Conservation (phyloP, 2,113 vertebrate species). For the Caloenas nicobarica region DNA sequence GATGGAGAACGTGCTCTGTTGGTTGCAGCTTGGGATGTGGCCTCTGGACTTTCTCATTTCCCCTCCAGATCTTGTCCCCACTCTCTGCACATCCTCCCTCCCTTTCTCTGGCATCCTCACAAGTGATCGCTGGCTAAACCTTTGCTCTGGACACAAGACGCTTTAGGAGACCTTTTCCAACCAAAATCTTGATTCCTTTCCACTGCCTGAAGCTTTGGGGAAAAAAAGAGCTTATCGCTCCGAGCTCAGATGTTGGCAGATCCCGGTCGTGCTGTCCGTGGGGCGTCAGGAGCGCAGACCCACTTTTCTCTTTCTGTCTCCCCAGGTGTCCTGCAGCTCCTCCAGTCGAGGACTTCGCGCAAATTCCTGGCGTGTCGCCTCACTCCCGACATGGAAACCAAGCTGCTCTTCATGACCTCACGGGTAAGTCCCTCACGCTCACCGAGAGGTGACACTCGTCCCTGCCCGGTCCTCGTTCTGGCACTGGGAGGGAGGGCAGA, state of each 20-base stretch:
- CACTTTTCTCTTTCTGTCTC: neutral
- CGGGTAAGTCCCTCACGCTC: slow-evolving; percentile 71
- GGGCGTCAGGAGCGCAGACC: neutral
- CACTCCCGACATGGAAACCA: slow-evolving; percentile 98
- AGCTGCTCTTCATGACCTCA: slow-evolving; percentile 97
- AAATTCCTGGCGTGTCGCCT: slow-evolving; percentile 96
- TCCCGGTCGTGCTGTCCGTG: accelerated
- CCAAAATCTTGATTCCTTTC: neutral
- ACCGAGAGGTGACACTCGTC: accelerated
- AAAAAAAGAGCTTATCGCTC: accelerated
- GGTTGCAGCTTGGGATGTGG: neutral
- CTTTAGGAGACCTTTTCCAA: neutral
- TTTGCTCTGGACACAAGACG: neutral
- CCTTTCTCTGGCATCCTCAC: neutral
- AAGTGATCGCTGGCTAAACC: neutral
- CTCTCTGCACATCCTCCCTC: neutral
- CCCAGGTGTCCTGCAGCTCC: slow-evolving; percentile 90
- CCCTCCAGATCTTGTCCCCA: neutral
- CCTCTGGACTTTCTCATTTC: neutral
- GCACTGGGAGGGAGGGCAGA: neutral
- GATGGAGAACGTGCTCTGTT: neutral
- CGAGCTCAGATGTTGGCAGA: accelerated
- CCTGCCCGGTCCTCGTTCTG: neutral
- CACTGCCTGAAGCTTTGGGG: neutral
- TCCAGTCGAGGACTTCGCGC: slow-evolving; percentile 91